Evolutionary conservation across 2,113 vertebrate species (phyloP).

Genomic region (Furnarius figulus): DNA sequence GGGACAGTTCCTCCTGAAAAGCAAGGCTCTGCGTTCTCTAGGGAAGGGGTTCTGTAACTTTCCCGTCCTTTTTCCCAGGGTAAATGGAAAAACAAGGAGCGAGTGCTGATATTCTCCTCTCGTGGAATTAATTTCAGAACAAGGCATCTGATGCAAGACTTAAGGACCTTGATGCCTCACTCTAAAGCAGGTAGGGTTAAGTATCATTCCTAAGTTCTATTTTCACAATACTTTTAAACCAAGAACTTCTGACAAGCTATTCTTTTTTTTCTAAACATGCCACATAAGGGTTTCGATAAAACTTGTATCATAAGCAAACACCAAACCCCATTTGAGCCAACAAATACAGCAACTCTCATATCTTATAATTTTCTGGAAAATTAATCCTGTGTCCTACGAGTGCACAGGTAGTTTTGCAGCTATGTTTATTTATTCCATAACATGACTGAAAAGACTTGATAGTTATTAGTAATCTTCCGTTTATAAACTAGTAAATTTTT

Average conservation of each 20-base stretch:
- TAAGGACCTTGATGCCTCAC: constrained; percentile 94
- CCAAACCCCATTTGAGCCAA: background rate
- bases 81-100: constrained; percentile 96
- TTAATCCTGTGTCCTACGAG: rapidly evolving
- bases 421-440: background rate
- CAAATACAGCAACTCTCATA: rapidly evolving
- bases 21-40: rapidly evolving
- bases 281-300: background rate
- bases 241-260: background rate
- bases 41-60: background rate
- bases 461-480: background rate
- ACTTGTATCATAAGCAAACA: background rate
- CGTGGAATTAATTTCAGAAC: constrained; percentile 95
- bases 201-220: rapidly evolving
- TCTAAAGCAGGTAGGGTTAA: constrained; percentile 86
- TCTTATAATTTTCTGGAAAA: background rate
- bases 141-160: constrained; percentile 94
- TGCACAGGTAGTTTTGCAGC: background rate
- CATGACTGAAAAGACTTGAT: background rate
- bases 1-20: rapidly evolving
- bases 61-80: constrained; percentile 75
- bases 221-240: background rate
- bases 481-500: background rate
- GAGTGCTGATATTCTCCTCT: constrained; percentile 95
- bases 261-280: background rate